Evolutionary conservation across 2,888 invertebrate species (phyloP).

Genomic region (Mesopsocus fuscifrons): DNA sequence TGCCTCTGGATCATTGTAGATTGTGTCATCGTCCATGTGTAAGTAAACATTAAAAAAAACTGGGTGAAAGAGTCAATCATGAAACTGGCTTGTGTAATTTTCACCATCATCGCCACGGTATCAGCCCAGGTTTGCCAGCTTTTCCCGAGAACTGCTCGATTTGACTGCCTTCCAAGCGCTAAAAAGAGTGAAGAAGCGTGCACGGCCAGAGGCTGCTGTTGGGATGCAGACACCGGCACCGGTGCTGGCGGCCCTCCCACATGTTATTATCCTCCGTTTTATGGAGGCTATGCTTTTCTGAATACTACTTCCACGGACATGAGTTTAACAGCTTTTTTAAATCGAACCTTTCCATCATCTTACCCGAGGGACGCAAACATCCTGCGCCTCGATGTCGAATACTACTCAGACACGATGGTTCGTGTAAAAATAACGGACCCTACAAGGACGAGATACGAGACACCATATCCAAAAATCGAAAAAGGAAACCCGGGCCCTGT

Average conservation of each 20-base stretch:
- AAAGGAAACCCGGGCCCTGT: too few relatives aligned
- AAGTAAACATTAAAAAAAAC: too few relatives aligned
- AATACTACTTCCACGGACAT: conserved; percentile 38
- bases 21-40: too few relatives aligned
- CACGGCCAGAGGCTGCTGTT: conserved; percentile 48
- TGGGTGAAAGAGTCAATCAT: too few relatives aligned
- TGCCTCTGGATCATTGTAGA: too few relatives aligned
- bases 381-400: conserved; percentile 37
- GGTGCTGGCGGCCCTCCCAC: conserved; percentile 28
- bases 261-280: conserved; percentile 49
- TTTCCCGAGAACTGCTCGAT: too few relatives aligned
- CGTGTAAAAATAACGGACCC: conserved; percentile 37
- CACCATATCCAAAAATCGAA: not conserved
- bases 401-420: conserved; percentile 37
- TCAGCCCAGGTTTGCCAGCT: too few relatives aligned
- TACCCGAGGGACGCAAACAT: conserved; percentile 42
- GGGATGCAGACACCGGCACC: conserved; percentile 26
- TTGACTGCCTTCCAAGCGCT: conserved; percentile 51
- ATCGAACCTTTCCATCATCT: conserved; percentile 31
- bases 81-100: too few relatives aligned
- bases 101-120: too few relatives aligned
- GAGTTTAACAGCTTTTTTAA: conserved; percentile 35
- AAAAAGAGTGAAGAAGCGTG: conserved; percentile 33
- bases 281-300: conserved; percentile 38
- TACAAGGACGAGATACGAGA: not conserved